Evolutionary conservation across 2,797 vertebrate species (phyloP), one percentile per base, ranked within the genome.

Genomic region (Sebastes reedi): DNA sequence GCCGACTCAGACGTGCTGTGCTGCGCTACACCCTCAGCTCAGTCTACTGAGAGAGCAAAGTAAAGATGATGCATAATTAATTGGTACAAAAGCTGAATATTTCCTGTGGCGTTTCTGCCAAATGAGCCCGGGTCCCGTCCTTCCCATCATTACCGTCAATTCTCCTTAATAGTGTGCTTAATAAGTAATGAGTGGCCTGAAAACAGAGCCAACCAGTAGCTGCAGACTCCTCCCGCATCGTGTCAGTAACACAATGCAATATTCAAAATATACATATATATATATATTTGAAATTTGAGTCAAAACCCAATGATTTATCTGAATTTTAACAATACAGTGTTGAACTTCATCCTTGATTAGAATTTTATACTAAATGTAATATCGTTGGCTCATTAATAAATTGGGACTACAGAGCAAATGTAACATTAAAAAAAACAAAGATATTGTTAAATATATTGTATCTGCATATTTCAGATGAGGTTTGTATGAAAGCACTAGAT

Each of bases 31-130:
- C 25, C 60, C 58, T 39, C 36, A 42, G 59, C 20, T 79, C 65
- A 56, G 55, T 80, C 80, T 34, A 34, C 67, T 62, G 60, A 84
- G 50, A 71, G 54, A 84, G 77, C 66, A 88, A 91, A 89, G 86
- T 85, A 85, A 88, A 91, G 90, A 88, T 79, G 72, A 90, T 93
- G 79, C 87, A 91, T 91, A 90, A 91, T 93, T 93, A 84, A 93
- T 86, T 77, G 74, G 75, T 58, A 80, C 79, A 79, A 88, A 92
- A 78, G 79, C 85, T 72, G 73, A 87, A 91, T 85, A 91, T 92
- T 93, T 92, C 89, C 88, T 91, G 88, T 85, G 86, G 85, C 79
- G 12, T 85, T 90, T 90, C 77, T 84, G 81, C 81, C 74, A 89
- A 92, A 92, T 90, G 88, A 91, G 91, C 83, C 81, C 60, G 75